Percentiles rank a stretch among this genome's conserved stretches.
These are phyloP conservation scores for Diabrotica undecimpunctata DNA, from an alignment of 1,140 invertebrate genomes.

Conservation along the genomic window DNA sequence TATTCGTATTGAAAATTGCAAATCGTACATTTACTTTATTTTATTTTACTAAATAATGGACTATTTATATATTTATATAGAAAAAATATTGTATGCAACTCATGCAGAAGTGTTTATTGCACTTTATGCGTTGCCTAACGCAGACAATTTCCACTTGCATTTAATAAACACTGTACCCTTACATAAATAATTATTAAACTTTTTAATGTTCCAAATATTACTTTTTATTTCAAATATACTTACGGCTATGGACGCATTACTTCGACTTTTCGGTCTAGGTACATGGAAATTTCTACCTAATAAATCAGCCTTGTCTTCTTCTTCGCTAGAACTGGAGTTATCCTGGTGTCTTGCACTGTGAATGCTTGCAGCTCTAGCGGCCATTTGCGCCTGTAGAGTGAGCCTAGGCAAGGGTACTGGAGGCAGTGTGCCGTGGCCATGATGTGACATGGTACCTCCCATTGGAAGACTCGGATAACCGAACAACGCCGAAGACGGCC, in stretches of 20 bases:
- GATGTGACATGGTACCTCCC: conserved; percentile 45
- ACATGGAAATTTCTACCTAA: conserved; percentile 65
- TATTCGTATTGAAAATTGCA: no score
- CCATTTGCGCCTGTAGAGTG: conserved; percentile 48
- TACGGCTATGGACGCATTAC: conserved; percentile 65
- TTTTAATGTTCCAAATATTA: no score
- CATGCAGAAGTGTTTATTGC: no score
- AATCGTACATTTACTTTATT: no score
- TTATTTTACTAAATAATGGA: no score
- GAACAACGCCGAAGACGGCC: conserved; percentile 80
- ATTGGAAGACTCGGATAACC: conserved; percentile 60
- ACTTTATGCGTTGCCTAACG: no score
- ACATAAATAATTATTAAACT: no score
- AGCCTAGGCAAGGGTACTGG: conserved; percentile 70
- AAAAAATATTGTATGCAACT: no score
- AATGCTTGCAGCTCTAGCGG: conserved; percentile 49
- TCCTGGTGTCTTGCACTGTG: conserved; percentile 49
- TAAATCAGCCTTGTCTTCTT: conserved; percentile 70
- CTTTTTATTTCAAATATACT: conserved; percentile 31
- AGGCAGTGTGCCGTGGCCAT: conserved; percentile 54
- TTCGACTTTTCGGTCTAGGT: conserved; percentile 74
- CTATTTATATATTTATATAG: no score
- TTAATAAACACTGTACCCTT: no score
- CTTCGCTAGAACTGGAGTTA: conserved; percentile 62
- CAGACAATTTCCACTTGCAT: no score